Percentiles rank a stretch among this genome's conserved stretches.
Evolutionary conservation across 2,888 invertebrate species (phyloP).

Genomic region (Acholoe squamosa): DNA sequence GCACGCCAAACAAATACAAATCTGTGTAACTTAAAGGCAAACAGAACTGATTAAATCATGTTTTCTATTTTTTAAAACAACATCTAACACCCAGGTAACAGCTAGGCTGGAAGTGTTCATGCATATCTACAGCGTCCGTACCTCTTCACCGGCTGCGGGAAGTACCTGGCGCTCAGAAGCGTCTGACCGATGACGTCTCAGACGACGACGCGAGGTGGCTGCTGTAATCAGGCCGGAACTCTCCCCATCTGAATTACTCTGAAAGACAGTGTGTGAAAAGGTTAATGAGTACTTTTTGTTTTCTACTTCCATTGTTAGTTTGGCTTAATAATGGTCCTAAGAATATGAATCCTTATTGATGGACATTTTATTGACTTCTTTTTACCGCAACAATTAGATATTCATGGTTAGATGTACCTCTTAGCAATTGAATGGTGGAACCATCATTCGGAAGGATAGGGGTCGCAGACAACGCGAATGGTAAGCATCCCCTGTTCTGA

Average conservation of each 20-base stretch:
- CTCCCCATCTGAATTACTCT: background rate
- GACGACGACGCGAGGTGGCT: background rate
- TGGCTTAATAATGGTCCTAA: no score
- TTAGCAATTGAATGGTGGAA: no score
- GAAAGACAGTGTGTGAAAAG: background rate
- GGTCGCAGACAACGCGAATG: no score
- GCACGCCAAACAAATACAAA: background rate
- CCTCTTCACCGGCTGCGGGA: conserved; percentile 72
- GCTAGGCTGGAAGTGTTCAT: background rate
- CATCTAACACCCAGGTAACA: conserved; percentile 5
- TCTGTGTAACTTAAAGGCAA: background rate
- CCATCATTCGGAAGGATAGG: no score
- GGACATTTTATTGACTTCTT: no score
- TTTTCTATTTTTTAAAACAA: background rate
- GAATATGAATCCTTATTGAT: no score
- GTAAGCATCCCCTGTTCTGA: no score
- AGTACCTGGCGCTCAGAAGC: conserved; percentile 77
- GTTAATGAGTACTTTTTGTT: no score
- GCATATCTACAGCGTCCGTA: conserved; percentile 67
- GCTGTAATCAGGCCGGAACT: background rate
- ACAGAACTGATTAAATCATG: background rate
- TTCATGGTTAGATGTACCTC: no score
- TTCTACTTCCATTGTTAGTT: no score
- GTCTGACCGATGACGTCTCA: conserved; percentile 18
- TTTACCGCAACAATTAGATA: no score